A percentile compares a stretch with the other conserved stretches of the same genome.
Evolutionary conservation across 2,888 invertebrate genomes (phyloP).

Genomic region (Drosophila ustulata): DNA sequence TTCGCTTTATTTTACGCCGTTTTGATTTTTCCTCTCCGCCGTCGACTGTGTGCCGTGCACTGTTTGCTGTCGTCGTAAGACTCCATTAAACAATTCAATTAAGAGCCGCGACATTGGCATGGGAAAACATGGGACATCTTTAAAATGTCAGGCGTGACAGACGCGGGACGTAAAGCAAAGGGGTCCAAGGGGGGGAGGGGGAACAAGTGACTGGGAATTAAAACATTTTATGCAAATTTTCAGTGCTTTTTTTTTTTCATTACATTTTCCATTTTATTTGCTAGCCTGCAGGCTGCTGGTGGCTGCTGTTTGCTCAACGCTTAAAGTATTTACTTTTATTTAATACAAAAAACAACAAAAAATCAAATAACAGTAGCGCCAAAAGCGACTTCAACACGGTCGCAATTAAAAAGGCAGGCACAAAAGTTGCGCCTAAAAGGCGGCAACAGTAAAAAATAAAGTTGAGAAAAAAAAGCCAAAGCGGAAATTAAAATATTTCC

Average conservation of each 20-base stretch:
- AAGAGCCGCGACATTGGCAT: conserved; percentile 38
- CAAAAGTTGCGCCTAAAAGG: conserved; percentile 56
- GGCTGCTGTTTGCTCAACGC: conserved; percentile 57
- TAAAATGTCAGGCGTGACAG: conserved; percentile 67
- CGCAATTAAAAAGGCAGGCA: conserved; percentile 56
- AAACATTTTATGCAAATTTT: conserved; percentile 76
- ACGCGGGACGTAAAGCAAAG: neutral
- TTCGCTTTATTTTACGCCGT: conserved; percentile 73
- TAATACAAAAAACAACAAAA: conserved; percentile 31
- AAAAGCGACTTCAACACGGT: conserved; percentile 33
- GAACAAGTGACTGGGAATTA: conserved; percentile 52
- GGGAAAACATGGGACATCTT: conserved; percentile 53
- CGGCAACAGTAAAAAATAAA: conserved; percentile 43
- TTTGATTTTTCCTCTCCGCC: conserved; percentile 62
- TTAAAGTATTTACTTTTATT: conserved; percentile 78
- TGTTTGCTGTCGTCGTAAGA: conserved; percentile 56
- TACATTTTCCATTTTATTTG: conserved; percentile 39
- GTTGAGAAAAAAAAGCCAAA: conserved; percentile 35
- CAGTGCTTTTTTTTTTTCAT: conserved; percentile 11
- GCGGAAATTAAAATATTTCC: conserved; percentile 82
- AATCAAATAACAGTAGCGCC: conserved; percentile 22
- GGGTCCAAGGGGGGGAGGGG: neutral
- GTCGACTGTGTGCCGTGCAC: conserved; percentile 6
- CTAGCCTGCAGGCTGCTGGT: conserved; percentile 32
- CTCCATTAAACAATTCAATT: conserved; percentile 81